Evolutionary conservation across 2,113 vertebrate genomes (phyloP).

Genomic region (Callipepla squamata): DNA sequence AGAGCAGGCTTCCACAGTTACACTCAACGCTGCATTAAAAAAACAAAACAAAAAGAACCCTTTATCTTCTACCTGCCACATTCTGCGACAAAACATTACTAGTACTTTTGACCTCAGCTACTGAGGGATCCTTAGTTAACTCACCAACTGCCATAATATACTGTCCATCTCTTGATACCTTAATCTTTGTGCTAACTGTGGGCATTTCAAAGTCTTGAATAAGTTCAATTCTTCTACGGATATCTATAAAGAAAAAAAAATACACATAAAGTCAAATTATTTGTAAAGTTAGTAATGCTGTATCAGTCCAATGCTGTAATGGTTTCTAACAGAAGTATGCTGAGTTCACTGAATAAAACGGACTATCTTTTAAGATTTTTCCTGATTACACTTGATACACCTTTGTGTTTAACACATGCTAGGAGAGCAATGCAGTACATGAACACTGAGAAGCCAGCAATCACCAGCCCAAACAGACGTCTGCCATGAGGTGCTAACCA

Average conservation of each 20-base stretch:
- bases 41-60: not conserved
- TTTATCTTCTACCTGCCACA: not conserved
- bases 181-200: slow-evolving; percentile 91
- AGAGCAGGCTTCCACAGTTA: not conserved
- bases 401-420: not conserved
- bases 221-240: slow-evolving; percentile 96
- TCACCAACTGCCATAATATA: slow-evolving; percentile 94
- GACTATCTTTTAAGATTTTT: not conserved
- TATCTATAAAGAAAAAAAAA: slow-evolving; percentile 75
- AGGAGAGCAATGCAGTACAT: not conserved
- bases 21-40: not conserved
- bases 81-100: not conserved
- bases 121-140: slow-evolving; percentile 1
- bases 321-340: not conserved
- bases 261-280: not conserved
- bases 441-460: not conserved
- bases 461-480: not conserved
- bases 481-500: not conserved
- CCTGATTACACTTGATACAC: not conserved
- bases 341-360: not conserved
- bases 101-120: not conserved
- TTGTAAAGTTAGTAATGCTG: not conserved
- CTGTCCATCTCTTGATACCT: slow-evolving; percentile 94
- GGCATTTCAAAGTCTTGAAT: slow-evolving; percentile 99
- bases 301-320: accelerated